These are phyloP conservation scores for Nesogale talazaci DNA, from an alignment of 2,113 vertebrate genomes.

Conservation along the genomic window DNA sequence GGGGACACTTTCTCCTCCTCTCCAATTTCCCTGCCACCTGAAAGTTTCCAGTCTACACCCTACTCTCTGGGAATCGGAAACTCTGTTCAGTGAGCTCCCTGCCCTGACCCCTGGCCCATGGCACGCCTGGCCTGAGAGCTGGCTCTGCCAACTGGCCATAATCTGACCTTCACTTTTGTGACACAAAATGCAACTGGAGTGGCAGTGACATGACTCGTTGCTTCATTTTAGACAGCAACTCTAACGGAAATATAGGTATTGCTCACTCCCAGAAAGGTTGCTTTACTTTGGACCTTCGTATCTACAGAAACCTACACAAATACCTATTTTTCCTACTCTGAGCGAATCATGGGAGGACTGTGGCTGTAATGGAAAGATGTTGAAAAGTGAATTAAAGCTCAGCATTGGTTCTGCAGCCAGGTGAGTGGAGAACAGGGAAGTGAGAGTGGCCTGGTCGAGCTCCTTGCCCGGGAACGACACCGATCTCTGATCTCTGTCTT, in stretches of 20 bases:
- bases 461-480: too few relatives aligned
- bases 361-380: background rate
- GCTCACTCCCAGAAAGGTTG: background rate
- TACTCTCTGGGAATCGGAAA: background rate
- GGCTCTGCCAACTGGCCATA: constrained; percentile 73
- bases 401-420: background rate
- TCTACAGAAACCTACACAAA: background rate
- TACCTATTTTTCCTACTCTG: too few relatives aligned
- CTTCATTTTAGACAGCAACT: constrained; percentile 65
- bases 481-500: too few relatives aligned
- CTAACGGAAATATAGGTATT: background rate
- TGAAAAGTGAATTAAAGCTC: background rate
- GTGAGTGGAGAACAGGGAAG: too few relatives aligned
- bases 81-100: background rate
- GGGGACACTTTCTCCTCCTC: background rate
- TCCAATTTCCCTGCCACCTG: background rate
- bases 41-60: background rate
- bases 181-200: constrained; percentile 74
- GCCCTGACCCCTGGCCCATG: background rate
- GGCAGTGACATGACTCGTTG: constrained; percentile 57
- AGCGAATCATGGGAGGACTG: background rate
- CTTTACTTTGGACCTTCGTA: background rate
- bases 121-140: too few relatives aligned
- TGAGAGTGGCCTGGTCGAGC: too few relatives aligned
- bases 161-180: constrained; percentile 72